Conservation (phyloP, 2,797 vertebrate genomes). For the Pseudochaenichthys georgianus region DNA sequence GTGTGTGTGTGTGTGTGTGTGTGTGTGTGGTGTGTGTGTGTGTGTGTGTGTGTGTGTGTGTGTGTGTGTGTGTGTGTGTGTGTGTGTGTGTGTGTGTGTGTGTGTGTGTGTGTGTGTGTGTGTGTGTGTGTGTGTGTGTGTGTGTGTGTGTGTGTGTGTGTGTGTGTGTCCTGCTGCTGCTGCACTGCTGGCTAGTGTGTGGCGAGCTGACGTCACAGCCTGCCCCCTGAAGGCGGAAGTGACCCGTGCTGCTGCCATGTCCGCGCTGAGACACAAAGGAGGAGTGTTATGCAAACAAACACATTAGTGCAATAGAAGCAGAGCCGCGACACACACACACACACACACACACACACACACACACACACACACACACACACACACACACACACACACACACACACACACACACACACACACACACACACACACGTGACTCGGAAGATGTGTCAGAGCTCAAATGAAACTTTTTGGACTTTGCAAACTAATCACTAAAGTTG, state of each 20-base stretch:
- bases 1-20: slow-evolving; percentile 31
- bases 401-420: too few relatives aligned
- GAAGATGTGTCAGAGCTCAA: not conserved
- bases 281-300: slow-evolving; percentile 18
- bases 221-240: slow-evolving; percentile 53
- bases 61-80: slow-evolving; percentile 32
- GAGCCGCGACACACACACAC: too few relatives aligned
- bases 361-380: too few relatives aligned
- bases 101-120: slow-evolving; percentile 28
- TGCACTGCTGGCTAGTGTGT: slow-evolving; percentile 29
- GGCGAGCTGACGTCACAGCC: slow-evolving; percentile 72
- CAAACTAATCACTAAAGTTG: too few relatives aligned
- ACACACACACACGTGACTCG: slow-evolving; percentile 40
- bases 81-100: slow-evolving; percentile 1
- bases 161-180: slow-evolving; percentile 17
- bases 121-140: slow-evolving; percentile 22
- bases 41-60: slow-evolving; percentile 24
- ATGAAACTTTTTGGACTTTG: not conserved
- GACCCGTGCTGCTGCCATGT: slow-evolving; percentile 41
- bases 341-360: too few relatives aligned
- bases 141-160: slow-evolving; percentile 33
- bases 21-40: slow-evolving; percentile 20
- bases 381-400: too few relatives aligned
- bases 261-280: slow-evolving; percentile 22
- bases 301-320: not conserved